These are phyloP conservation scores for Himalopsyche phryganea DNA, from an alignment of 1,140 invertebrate genomes.

Conservation along the genomic window DNA sequence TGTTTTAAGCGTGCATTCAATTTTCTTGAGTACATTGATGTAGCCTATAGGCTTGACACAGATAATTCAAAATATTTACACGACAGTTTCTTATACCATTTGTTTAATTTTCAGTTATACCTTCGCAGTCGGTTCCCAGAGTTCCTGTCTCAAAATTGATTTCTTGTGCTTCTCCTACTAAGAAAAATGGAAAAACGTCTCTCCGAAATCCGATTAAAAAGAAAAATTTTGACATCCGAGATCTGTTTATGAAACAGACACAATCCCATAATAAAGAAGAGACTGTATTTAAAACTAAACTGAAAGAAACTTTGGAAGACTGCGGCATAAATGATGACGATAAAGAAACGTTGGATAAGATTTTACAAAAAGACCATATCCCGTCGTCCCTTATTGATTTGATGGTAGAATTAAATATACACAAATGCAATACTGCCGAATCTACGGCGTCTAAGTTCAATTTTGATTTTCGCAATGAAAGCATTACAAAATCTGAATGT, in stretches of 20 bases:
- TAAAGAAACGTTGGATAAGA: slow-evolving; percentile 8
- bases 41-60: too few species aligned
- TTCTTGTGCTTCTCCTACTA: slow-evolving; percentile 1
- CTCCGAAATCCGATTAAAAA: slow-evolving; percentile 35
- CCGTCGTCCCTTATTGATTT: slow-evolving; percentile 41
- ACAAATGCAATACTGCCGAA: slow-evolving; percentile 33
- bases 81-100: too few species aligned
- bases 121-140: not conserved
- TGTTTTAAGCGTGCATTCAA: too few species aligned
- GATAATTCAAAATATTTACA: too few species aligned
- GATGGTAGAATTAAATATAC: slow-evolving; percentile 43
- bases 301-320: slow-evolving; percentile 25
- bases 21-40: too few species aligned
- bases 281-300: slow-evolving; percentile 19
- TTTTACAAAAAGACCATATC: slow-evolving; percentile 30
- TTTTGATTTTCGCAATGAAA: not conserved
- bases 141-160: not conserved
- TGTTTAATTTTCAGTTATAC: slow-evolving; percentile 6
- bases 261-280: slow-evolving; percentile 43
- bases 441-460: slow-evolving; percentile 1
- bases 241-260: slow-evolving; percentile 46
- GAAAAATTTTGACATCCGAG: slow-evolving; percentile 45
- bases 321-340: slow-evolving; percentile 18
- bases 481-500: not conserved
- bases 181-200: slow-evolving; percentile 30